Evolutionary conservation across 2,888 invertebrate genomes (phyloP), one percentile per base, ranked within the genome.

Genomic region (Plebejus anna): DNA sequence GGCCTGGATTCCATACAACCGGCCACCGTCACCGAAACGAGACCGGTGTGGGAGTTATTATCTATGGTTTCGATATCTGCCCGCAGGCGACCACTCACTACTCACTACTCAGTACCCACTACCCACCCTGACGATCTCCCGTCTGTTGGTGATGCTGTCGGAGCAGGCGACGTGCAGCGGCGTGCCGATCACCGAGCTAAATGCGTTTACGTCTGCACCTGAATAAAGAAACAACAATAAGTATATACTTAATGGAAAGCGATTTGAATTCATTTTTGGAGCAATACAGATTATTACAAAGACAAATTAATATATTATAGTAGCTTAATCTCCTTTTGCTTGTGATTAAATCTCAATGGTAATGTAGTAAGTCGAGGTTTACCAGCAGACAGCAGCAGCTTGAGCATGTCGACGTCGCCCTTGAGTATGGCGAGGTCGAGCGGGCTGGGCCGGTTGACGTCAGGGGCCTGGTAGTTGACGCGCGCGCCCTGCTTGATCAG

Each of bases 341-440:
- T 2, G 42, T 2, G 7, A 42, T 9, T 42, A 42, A 42, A 42
- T 42, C 42, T 42, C 42, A 9, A 42, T 9, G 9, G 42, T 42
- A 42, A 42, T 42, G 6, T 42, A 42, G 42, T 42, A 42, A 9
- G 7, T 42, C 2, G 42, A 42, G 42, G 11, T 38, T 88, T 86
- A 96, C 97, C 97, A 83, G 96, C 95, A 82, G 94, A 87, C 13
- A 97, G 89, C n/a, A 97, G 94, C 89, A 96, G 93, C 80, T 95
- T 94, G 9, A 97, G 95, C 86, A 97, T 95, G 4, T 95, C 90
- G 0, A 96, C 95, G 83, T 97, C 97, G 16, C 97, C 97, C 87
- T 97, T 96, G 77, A 98, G 88, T 76, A 98, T 97, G 0, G 98
- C 97, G 80, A 98, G 94, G 88, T 98, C 98, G 70, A 98, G 90